phyloP scores from a whole-genome alignment of 2,888 invertebrate species.

The Crossocerus cetratus region DNA sequence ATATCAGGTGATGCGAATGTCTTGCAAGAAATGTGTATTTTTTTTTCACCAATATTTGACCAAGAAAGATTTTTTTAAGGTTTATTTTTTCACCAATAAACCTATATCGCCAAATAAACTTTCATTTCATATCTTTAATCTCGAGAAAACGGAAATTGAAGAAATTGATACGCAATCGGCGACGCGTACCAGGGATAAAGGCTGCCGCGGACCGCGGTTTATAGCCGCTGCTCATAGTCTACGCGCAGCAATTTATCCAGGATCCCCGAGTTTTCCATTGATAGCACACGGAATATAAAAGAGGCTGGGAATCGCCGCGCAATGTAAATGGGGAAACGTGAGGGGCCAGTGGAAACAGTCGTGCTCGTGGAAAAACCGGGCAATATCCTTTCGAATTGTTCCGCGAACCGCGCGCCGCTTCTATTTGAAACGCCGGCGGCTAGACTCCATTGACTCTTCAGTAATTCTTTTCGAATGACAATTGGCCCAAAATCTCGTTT shows the following conservation, averaged over 20 bases:
- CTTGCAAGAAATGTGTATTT: no score
- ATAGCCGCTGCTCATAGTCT: not conserved
- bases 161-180: slow-evolving; percentile 17
- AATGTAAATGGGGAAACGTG: slow-evolving; percentile 33
- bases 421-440: no score
- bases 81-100: no score
- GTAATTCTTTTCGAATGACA: no score
- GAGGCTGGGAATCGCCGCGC: slow-evolving; percentile 12
- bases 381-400: not conserved
- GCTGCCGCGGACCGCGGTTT: not conserved
- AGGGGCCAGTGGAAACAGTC: slow-evolving; percentile 8
- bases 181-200: slow-evolving; percentile 15
- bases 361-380: not conserved
- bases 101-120: no score
- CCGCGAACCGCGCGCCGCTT: no score
- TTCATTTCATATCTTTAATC: no score
- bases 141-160: slow-evolving; percentile 6
- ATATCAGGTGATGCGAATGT: no score
- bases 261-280: slow-evolving; percentile 18
- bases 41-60: no score
- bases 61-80: no score
- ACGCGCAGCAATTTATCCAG: slow-evolving; percentile 23
- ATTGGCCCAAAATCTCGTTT: no score
- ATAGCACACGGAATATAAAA: slow-evolving; percentile 3
- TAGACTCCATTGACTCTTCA: no score